Percentiles rank a stretch among this genome's conserved stretches.
Conservation (phyloP, 1,140 invertebrate species). For the Drosophila yakuba region DNA sequence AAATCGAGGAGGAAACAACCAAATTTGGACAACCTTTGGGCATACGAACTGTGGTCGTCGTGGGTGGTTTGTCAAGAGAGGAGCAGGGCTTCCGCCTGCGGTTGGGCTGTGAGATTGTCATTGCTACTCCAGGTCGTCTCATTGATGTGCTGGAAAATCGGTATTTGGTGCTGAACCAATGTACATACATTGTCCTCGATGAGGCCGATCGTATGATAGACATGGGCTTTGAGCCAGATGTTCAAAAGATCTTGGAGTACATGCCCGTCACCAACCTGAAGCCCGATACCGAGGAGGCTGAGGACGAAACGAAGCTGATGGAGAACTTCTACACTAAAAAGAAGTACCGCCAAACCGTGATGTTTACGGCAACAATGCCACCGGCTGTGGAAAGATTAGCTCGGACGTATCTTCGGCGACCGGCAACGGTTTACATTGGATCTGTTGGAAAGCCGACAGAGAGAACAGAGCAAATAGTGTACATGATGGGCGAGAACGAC, state of each 20-base stretch:
- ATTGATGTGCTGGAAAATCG: conserved; percentile 99
- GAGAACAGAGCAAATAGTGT: conserved; percentile 98
- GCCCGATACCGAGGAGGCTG: conserved; percentile 99
- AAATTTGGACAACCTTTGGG: conserved; percentile 98
- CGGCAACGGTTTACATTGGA: conserved; percentile 99
- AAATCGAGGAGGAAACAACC: conserved; percentile 99
- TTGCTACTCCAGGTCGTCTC: conserved; percentile 99
- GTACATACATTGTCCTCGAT: conserved; percentile 96
- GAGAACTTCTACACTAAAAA: conserved; percentile 98
- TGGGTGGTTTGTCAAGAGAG: conserved; percentile 98
- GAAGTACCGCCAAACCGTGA: conserved; percentile 99
- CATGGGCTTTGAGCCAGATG: conserved; percentile 99
- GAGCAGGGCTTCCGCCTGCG: conserved; percentile 98
- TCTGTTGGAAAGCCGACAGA: conserved; percentile 99
- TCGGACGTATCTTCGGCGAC: conserved; percentile 96
- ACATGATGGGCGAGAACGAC: conserved; percentile 96
- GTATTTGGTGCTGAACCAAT: conserved; percentile 98
- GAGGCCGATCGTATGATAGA: conserved; percentile 99
- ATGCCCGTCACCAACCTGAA: conserved; percentile 99
- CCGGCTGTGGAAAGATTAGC: conserved; percentile 98
- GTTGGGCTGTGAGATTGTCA: conserved; percentile 99
- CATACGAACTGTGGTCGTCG: conserved; percentile 98
- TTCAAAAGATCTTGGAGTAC: conserved; percentile 99
- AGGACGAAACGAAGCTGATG: conserved; percentile 96
- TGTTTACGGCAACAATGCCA: conserved; percentile 99